These are phyloP conservation scores for Chaenogobius annularis DNA, from an alignment of 2,113 vertebrate species.

Conservation along the genomic window DNA sequence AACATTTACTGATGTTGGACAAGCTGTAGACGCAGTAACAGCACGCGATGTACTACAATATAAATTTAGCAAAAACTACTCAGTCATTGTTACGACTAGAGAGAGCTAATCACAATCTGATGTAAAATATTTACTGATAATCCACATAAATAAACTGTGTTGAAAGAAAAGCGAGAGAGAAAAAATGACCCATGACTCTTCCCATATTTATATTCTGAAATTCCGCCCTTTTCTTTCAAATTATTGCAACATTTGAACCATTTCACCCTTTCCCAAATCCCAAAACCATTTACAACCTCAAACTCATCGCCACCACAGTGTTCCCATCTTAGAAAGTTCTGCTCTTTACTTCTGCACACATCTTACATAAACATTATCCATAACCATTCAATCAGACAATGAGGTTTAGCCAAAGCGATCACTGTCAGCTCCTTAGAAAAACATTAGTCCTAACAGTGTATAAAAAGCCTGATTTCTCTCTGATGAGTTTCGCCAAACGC, in stretches of 20 bases:
- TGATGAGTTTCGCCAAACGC: conserved; percentile 28
- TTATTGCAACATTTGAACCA: neutral
- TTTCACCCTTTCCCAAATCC: neutral
- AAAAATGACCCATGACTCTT: neutral
- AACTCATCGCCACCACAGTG: neutral
- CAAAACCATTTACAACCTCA: conserved; percentile 1
- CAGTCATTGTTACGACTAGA: neutral
- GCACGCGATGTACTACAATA: too few species aligned
- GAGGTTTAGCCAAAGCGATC: neutral
- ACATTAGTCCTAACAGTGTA: conserved; percentile 15
- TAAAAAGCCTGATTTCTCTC: conserved; percentile 19
- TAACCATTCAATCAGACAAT: neutral
- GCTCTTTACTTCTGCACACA: neutral
- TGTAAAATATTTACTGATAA: neutral
- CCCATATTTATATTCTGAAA: neutral
- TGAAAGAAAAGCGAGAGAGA: neutral
- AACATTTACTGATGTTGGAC: too few species aligned
- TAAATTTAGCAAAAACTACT: neutral
- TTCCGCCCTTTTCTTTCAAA: neutral
- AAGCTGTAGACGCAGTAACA: too few species aligned
- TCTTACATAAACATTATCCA: conserved; percentile 1
- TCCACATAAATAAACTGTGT: neutral
- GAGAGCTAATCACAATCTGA: too few species aligned
- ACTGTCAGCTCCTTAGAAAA: conserved; percentile 13
- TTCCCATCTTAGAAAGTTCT: neutral